Evolutionary conservation across 2,797 vertebrate genomes (phyloP).

Genomic region (Betta splendens): DNA sequence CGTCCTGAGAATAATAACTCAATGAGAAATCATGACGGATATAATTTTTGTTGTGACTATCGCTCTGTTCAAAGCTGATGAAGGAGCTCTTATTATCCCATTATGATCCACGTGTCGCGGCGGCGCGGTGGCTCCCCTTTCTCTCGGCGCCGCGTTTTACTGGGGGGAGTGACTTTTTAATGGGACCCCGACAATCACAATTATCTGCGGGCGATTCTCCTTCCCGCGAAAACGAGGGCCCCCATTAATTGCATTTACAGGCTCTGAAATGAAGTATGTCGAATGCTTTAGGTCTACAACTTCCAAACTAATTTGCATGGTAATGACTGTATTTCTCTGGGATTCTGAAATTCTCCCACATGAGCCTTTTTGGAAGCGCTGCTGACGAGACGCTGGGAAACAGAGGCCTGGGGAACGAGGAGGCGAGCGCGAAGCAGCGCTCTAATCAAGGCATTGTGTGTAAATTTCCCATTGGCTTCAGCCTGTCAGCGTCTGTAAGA

Average conservation of each 20-base stretch:
- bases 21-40: conserved; percentile 69
- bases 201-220: conserved; percentile 78
- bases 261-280: conserved; percentile 82
- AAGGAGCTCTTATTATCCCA: conserved; percentile 78
- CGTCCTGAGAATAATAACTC: conserved; percentile 67
- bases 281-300: conserved; percentile 81
- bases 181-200: conserved; percentile 73
- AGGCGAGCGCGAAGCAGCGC: conserved; percentile 52
- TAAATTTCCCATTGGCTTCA: conserved; percentile 59
- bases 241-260: conserved; percentile 83
- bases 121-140: conserved; percentile 50
- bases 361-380: conserved; percentile 58
- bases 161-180: conserved; percentile 70
- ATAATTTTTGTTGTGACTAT: conserved; percentile 73
- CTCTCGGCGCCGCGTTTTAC: conserved; percentile 55
- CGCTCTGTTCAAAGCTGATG: conserved; percentile 62
- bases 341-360: conserved; percentile 72
- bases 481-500: conserved; percentile 52
- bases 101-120: conserved; percentile 66
- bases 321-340: conserved; percentile 81
- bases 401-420: conserved; percentile 55
- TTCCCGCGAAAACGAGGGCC: conserved; percentile 79
- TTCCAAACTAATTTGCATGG: conserved; percentile 81
- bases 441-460: conserved; percentile 68
- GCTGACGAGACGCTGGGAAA: conserved; percentile 50